Base-by-base conservation (phyloP, 1,140 invertebrate species). In the Aradophagus sp. region DNA sequence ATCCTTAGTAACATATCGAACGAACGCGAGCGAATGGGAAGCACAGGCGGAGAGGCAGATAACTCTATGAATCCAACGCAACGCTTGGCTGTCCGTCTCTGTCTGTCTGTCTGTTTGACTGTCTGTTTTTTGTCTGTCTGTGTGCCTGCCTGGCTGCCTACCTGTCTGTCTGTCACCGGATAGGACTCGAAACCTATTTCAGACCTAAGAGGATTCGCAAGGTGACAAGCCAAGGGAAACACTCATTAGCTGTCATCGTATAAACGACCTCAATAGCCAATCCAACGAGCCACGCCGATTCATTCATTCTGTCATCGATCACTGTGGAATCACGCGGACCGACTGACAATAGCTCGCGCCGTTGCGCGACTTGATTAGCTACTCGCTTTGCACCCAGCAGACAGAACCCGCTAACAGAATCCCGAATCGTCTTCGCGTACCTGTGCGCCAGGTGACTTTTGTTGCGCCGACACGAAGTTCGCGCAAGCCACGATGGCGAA, bases 1-100 rank as follows among this genome's bases (percentile, higher is more conserved):
- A 80, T 74, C 76, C 75, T 77, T 77, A 77, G 70, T 74, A 76
- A 76, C 74, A 76, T 76, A 76, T 74, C 74, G 74, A 76, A 74
- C 45, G 29, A 76, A 74, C 45, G 29, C 58, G 68, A 73, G 50
- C 70, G 74, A 76, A 72, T 66, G 53, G 63, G 61, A 73, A 73
- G 47, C 56, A 68, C 61, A 52, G 70, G 50, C 59, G n/a, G 52
- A 67, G 38, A 69, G 48, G 66, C 59, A 65, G 66, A 58, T 61
- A 35, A 53, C 66, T 58, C 45, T 38, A 42, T 55, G 55, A 69
- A 55, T 56, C 35, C 61, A 53, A 56, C 71, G 56, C 50, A 74
- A 61, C 59, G 45, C 52, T 68, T 68, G 61, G 48, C 66, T 62
- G 66, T 69, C 66, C 58, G 66, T 66, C 42, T 23, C 29, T 11